Conservation (phyloP, 2,888 invertebrate species). For the Calliphora vomitoria region DNA sequence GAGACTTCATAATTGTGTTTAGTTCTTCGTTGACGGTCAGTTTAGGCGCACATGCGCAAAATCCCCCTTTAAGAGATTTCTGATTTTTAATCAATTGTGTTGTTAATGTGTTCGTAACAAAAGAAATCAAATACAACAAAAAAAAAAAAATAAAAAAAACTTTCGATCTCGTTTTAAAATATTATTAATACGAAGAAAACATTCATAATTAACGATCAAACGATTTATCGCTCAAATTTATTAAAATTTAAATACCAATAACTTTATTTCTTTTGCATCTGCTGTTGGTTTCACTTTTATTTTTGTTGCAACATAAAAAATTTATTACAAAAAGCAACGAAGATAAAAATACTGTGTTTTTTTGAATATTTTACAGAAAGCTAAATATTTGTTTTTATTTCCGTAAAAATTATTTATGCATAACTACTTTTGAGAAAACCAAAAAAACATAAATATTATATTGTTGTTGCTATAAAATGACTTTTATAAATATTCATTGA, state of each 20-base stretch:
- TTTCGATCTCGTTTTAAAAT: conserved; percentile 80
- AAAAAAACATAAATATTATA: neutral
- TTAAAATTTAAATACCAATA: conserved; percentile 16
- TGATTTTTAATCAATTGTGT: conserved; percentile 63
- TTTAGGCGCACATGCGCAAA: conserved; percentile 83
- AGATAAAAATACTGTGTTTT: neutral
- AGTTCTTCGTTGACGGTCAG: conserved; percentile 84
- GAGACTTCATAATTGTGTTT: conserved; percentile 73
- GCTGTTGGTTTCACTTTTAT: conserved; percentile 31
- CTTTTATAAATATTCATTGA: conserved; percentile 35
- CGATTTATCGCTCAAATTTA: conserved; percentile 2
- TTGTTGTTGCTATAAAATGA: conserved; percentile 33
- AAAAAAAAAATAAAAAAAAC: conserved; percentile 70
- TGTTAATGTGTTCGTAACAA: conserved; percentile 23
- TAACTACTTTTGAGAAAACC: neutral
- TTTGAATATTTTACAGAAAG: conserved; percentile 7
- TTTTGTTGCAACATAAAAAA: conserved; percentile 18
- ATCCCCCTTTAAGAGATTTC: conserved; percentile 62
- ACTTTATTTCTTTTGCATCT: neutral
- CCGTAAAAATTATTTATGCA: neutral
- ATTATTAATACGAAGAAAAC: neutral
- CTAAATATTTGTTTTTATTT: neutral
- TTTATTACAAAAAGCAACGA: neutral
- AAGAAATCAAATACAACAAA: conserved; percentile 11
- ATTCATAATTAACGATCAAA: conserved; percentile 18